A percentile compares a stretch with the other conserved stretches of the same genome.
These are phyloP conservation scores for Oasisia sp. DNA, from an alignment of 2,888 invertebrate genomes.

Conservation along the genomic window DNA sequence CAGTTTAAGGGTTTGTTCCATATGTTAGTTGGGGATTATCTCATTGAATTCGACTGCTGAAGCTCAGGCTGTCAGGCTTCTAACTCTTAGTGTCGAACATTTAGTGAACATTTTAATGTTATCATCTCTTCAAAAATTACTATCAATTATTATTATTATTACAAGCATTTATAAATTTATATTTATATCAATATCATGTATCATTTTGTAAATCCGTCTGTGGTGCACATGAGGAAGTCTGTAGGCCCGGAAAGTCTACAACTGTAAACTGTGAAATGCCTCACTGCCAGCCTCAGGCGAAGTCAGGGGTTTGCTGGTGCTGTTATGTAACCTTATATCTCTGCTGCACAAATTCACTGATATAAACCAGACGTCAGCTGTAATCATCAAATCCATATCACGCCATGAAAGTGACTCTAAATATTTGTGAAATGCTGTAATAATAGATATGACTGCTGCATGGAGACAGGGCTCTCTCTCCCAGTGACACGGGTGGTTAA, in stretches of 20 bases:
- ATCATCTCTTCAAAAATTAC: too few species aligned
- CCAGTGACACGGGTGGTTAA: not conserved
- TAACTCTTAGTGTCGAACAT: not conserved
- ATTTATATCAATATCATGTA: too few species aligned
- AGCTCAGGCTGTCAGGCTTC: not conserved
- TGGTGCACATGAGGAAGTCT: too few species aligned
- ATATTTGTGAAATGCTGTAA: conserved; percentile 13
- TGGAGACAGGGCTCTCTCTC: not conserved
- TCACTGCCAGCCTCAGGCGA: not conserved
- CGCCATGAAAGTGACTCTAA: not conserved
- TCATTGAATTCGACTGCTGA: not conserved
- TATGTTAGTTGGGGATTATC: not conserved
- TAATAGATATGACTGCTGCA: not conserved
- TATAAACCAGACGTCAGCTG: not conserved
- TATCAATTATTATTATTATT: too few species aligned
- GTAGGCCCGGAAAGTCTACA: not conserved
- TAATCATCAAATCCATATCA: not conserved
- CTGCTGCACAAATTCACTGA: not conserved
- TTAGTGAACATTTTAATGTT: not conserved
- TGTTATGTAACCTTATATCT: conserved; percentile 2
- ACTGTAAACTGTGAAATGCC: not conserved
- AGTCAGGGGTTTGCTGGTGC: not conserved
- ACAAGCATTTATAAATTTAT: too few species aligned
- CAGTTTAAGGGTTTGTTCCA: too few species aligned
- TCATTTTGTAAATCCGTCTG: too few species aligned